Percentiles rank a stretch among this genome's conserved stretches.
phyloP scores from a whole-genome alignment of 2,888 invertebrate genomes.

The Operophtera brumata region DNA sequence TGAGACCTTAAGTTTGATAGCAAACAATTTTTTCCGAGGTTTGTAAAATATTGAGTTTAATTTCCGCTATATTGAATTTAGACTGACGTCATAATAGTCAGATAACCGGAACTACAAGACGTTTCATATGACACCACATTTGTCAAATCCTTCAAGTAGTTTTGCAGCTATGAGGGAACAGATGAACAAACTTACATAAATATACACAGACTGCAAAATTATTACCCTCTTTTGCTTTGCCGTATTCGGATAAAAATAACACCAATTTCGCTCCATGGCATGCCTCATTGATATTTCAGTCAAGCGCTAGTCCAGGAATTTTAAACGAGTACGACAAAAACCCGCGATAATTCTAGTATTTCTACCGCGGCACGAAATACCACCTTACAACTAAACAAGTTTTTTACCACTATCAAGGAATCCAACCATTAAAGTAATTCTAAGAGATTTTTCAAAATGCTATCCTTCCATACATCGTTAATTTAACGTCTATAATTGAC shows the following conservation, averaged over 20 bases:
- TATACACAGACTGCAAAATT: too few relatives aligned
- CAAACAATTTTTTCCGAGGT: too few relatives aligned
- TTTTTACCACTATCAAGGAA: constrained; percentile 44
- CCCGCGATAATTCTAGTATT: background rate
- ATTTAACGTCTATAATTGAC: constrained; percentile 41
- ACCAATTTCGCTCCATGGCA: background rate
- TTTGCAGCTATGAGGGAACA: too few relatives aligned
- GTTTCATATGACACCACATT: too few relatives aligned
- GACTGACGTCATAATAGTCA: too few relatives aligned
- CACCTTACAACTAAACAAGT: constrained; percentile 41
- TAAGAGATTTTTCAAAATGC: constrained; percentile 57
- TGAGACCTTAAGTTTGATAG: too few relatives aligned
- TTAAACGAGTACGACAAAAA: constrained; percentile 12
- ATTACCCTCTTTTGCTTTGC: too few relatives aligned
- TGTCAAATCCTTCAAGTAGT: too few relatives aligned
- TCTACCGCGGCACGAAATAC: background rate
- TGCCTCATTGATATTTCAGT: constrained; percentile 13
- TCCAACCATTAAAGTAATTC: constrained; percentile 60
- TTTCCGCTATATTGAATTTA: too few relatives aligned
- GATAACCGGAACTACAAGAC: too few relatives aligned
- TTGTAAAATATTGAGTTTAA: too few relatives aligned
- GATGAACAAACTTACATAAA: too few relatives aligned
- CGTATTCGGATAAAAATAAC: constrained; percentile 1
- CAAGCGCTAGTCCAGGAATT: constrained; percentile 14
- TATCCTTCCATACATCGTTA: constrained; percentile 30